These are phyloP conservation scores for Plecotus auritus DNA, from an alignment of 2,113 vertebrate genomes.

Conservation along the genomic window DNA sequence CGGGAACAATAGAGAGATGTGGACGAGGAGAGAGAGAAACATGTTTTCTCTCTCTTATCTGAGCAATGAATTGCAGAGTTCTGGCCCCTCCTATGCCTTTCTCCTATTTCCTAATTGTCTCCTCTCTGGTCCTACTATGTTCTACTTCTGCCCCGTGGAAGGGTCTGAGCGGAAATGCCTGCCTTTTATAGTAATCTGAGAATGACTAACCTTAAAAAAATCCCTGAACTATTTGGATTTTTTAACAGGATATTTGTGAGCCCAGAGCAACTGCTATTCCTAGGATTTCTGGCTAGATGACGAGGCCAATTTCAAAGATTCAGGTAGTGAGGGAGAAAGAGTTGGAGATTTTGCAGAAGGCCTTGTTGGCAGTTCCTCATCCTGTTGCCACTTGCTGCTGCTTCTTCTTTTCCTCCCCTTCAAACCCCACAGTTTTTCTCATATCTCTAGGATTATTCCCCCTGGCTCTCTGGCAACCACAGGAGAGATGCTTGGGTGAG, in stretches of 20 bases:
- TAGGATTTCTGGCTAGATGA: background rate
- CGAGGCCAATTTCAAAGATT: background rate
- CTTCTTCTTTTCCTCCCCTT: background rate
- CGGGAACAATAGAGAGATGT: background rate
- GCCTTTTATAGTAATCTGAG: background rate
- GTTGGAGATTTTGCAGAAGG: background rate
- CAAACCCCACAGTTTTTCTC: background rate
- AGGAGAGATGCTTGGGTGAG: background rate
- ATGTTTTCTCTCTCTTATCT: background rate
- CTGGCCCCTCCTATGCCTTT: background rate
- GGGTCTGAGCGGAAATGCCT: background rate
- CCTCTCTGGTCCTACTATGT: background rate
- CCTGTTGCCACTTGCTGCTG: background rate
- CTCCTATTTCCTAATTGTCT: background rate
- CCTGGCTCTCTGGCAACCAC: background rate
- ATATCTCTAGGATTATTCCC: background rate
- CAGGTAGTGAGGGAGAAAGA: background rate
- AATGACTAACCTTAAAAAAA: background rate
- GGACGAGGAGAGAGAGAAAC: background rate
- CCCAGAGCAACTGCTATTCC: background rate
- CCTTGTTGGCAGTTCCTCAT: background rate
- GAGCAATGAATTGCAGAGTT: background rate
- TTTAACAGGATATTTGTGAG: background rate
- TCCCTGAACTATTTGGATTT: background rate
- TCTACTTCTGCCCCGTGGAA: background rate